Percentiles rank a stretch among this genome's conserved stretches.
These are phyloP conservation scores for Mirza zaza DNA, from an alignment of 2,113 vertebrate species.

Conservation along the genomic window DNA sequence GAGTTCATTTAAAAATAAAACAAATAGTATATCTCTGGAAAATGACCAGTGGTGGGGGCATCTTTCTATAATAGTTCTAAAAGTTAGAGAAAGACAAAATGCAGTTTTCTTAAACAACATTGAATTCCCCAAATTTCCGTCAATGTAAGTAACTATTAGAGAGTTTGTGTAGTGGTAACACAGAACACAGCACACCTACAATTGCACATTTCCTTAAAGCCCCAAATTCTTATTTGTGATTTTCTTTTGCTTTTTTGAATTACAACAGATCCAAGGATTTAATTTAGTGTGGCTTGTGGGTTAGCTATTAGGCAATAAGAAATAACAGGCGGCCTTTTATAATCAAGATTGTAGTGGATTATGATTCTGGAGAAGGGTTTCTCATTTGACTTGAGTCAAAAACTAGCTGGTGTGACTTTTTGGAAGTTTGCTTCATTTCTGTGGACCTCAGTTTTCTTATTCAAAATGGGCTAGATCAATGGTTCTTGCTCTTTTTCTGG, in stretches of 20 bases:
- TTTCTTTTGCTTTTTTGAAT: background rate
- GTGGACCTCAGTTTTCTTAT: background rate
- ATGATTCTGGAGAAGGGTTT: background rate
- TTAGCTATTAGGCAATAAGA: background rate
- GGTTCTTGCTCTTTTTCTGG: background rate
- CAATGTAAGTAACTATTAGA: background rate
- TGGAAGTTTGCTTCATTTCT: background rate
- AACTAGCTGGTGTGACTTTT: background rate
- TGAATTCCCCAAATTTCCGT: background rate
- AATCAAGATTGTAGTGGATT: background rate
- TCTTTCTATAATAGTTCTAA: constrained; percentile 28
- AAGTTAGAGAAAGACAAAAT: constrained; percentile 34
- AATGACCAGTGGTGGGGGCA: background rate
- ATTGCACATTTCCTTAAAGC: background rate
- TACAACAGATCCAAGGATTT: background rate
- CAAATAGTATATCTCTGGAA: background rate
- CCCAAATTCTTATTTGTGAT: background rate
- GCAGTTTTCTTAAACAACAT: background rate
- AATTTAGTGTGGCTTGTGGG: background rate
- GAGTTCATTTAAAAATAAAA: constrained; percentile 30
- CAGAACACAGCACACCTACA: background rate
- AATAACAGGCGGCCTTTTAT: background rate
- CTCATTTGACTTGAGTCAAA: background rate
- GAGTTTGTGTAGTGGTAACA: background rate
- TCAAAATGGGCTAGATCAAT: background rate